Evolutionary conservation across 2,113 vertebrate genomes (phyloP).

Genomic region (Odocoileus hemionus): DNA sequence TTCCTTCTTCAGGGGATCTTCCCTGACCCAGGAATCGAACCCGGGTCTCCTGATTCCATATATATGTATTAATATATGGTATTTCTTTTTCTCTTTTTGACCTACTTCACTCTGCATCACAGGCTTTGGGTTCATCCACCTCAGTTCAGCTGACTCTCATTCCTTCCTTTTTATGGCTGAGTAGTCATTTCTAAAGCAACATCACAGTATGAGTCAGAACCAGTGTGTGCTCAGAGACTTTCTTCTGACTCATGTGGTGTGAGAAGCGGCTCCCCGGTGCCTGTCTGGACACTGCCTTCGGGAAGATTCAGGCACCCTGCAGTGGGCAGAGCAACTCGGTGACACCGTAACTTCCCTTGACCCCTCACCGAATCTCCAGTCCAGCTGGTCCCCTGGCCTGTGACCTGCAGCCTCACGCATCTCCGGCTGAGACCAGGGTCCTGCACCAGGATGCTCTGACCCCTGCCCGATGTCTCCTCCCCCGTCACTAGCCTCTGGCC

Average conservation of each 20-base stretch:
- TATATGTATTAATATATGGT: not conserved
- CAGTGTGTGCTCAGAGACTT: not conserved
- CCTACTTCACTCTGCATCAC: not conserved
- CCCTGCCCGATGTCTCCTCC: not conserved
- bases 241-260: fast-evolving
- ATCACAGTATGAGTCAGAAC: not conserved
- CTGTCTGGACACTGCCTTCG: fast-evolving
- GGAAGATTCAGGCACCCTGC: fast-evolving
- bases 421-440: too few species aligned
- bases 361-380: not conserved
- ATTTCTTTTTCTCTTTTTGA: not conserved
- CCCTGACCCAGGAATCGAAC: fast-evolving
- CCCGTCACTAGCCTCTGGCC: fast-evolving
- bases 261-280: fast-evolving
- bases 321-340: fast-evolving
- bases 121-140: not conserved
- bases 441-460: fast-evolving
- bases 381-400: not conserved
- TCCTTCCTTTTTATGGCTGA: not conserved
- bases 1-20: not conserved
- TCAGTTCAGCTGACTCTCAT: not conserved
- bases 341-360: too few species aligned
- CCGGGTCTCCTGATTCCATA: not conserved
- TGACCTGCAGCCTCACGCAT: not conserved
- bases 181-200: not conserved